Evolutionary conservation across 1,140 invertebrate genomes (phyloP).

Genomic region (Drosophila kikkawai): DNA sequence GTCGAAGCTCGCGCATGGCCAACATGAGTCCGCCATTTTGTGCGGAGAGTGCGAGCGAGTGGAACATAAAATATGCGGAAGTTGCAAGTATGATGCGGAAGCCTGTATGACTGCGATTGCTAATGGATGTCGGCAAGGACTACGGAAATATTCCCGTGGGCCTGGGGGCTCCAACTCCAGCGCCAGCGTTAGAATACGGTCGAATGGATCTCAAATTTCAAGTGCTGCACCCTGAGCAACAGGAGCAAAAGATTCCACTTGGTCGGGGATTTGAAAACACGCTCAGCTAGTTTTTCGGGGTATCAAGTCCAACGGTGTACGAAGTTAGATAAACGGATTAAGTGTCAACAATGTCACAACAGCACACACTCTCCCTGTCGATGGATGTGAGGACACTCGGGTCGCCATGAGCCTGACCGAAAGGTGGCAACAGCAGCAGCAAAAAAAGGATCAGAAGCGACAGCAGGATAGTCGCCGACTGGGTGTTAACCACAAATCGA

Average conservation of each 20-base stretch:
- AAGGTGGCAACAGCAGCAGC: slow-evolving; percentile 18
- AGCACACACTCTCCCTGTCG: slow-evolving; percentile 22
- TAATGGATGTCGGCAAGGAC: slow-evolving; percentile 69
- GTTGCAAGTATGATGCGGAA: slow-evolving; percentile 82
- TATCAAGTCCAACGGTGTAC: slow-evolving; percentile 85
- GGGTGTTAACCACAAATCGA: slow-evolving; percentile 67
- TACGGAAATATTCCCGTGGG: neutral
- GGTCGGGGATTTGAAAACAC: slow-evolving; percentile 61
- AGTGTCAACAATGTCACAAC: slow-evolving; percentile 78
- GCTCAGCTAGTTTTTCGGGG: slow-evolving; percentile 66
- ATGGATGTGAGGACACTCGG: neutral
- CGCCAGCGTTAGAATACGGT: slow-evolving; percentile 47
- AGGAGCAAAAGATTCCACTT: slow-evolving; percentile 39
- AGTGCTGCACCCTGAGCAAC: slow-evolving; percentile 39
- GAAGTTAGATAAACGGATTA: slow-evolving; percentile 85
- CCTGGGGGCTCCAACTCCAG: neutral
- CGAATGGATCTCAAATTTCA: slow-evolving; percentile 72
- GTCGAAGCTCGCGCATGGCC: slow-evolving; percentile 71
- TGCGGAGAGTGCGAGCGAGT: slow-evolving; percentile 35
- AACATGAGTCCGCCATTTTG: slow-evolving; percentile 76
- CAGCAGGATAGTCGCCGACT: slow-evolving; percentile 13
- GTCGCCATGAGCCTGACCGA: slow-evolving; percentile 32
- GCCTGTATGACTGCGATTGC: slow-evolving; percentile 82
- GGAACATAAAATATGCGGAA: slow-evolving; percentile 75
- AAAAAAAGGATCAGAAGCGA: neutral